Evolutionary conservation across 1,140 invertebrate species (phyloP).

Genomic region (Cydia amplana): DNA sequence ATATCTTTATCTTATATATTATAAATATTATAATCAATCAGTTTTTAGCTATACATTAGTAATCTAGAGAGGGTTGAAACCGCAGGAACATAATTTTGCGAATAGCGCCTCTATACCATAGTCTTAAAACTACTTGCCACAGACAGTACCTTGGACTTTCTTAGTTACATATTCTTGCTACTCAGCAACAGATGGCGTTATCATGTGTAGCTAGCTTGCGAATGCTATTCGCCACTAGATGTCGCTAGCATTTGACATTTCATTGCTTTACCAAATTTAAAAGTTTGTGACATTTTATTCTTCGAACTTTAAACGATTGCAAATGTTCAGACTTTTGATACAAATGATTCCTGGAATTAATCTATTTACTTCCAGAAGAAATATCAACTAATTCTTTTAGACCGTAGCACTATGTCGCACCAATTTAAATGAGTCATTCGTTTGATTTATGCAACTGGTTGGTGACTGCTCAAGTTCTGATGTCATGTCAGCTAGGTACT

Average conservation of each 20-base stretch:
- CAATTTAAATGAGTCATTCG: slow-evolving; percentile 6
- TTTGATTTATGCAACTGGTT: slow-evolving; percentile 11
- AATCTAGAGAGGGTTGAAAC: too few species aligned
- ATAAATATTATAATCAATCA: too few species aligned
- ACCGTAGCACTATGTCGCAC: not conserved
- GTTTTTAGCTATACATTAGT: too few species aligned
- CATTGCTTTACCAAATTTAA: not conserved
- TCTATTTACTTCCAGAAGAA: not conserved
- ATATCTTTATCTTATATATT: too few species aligned
- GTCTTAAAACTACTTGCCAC: not conserved
- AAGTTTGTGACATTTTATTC: not conserved
- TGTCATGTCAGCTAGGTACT: slow-evolving; percentile 13
- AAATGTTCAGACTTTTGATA: not conserved
- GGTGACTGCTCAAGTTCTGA: slow-evolving; percentile 1
- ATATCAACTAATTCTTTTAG: not conserved
- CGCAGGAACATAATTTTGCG: not conserved
- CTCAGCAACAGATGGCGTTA: not conserved
- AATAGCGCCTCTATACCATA: slow-evolving; percentile 32
- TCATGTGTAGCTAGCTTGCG: not conserved
- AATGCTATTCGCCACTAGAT: slow-evolving; percentile 33
- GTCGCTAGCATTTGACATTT: not conserved
- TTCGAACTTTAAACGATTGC: not conserved
- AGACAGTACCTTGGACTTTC: not conserved
- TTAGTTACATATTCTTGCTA: not conserved
- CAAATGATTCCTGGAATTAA: too few species aligned